Evolutionary conservation across 2,888 invertebrate species (phyloP).

Genomic region (Augochlorella aurata): DNA sequence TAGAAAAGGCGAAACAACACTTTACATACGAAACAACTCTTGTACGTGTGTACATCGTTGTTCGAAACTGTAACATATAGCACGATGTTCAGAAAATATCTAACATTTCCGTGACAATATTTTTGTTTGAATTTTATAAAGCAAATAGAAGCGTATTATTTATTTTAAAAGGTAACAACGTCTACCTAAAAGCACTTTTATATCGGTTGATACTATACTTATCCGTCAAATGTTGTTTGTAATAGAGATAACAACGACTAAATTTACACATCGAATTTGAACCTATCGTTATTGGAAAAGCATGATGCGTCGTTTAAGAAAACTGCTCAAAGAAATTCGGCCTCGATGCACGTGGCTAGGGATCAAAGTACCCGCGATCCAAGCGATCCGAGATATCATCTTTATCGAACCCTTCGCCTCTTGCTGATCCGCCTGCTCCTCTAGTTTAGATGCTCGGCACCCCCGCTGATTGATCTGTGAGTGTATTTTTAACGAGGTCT

Average conservation of each 20-base stretch:
- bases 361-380: not conserved
- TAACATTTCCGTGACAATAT: no score
- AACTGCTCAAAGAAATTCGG: not conserved
- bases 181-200: no score
- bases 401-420: slow-evolving; percentile 8
- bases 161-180: no score
- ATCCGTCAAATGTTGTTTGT: not conserved
- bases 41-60: no score
- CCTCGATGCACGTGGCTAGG: not conserved
- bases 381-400: not conserved
- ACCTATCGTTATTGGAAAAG: not conserved
- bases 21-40: no score
- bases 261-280: not conserved
- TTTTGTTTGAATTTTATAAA: no score
- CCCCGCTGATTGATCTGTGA: not conserved
- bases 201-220: no score
- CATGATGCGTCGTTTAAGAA: not conserved
- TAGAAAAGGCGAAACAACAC: no score
- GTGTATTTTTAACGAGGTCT: slow-evolving; percentile 3
- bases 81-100: no score
- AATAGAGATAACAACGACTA: no score
- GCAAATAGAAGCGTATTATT: no score
- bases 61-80: no score
- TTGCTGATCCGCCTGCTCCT: not conserved
- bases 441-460: not conserved